Conservation (phyloP, 2,888 invertebrate species). For the Acronicta psi region DNA sequence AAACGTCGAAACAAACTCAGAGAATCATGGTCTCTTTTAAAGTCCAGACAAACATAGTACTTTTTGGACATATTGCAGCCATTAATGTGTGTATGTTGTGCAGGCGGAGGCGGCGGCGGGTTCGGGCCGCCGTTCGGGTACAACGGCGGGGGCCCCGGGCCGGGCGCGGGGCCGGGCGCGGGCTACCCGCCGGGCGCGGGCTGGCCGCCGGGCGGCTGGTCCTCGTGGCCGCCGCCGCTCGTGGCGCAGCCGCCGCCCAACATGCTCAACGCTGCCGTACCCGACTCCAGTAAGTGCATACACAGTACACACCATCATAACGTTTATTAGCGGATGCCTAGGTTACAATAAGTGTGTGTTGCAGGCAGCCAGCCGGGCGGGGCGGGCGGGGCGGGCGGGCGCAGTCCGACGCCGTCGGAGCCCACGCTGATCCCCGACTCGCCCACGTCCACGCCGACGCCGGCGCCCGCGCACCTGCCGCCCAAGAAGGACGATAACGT, state of each 20-base stretch:
- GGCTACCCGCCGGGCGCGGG: slow-evolving; percentile 21
- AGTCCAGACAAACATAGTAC: too few species aligned
- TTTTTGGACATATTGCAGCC: too few species aligned
- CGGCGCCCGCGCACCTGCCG: slow-evolving; percentile 14
- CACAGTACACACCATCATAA: too few species aligned
- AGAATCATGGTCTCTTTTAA: too few species aligned
- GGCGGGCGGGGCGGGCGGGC: neutral
- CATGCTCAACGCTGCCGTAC: slow-evolving; percentile 52
- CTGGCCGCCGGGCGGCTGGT: slow-evolving; percentile 64
- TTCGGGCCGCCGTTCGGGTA: neutral
- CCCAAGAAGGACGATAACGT: slow-evolving; percentile 57
- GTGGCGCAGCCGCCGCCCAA: slow-evolving; percentile 75
- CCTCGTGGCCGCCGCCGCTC: slow-evolving; percentile 77
- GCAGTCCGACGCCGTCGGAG: slow-evolving; percentile 9
- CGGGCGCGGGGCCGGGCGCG: slow-evolving; percentile 1
- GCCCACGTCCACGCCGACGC: slow-evolving; percentile 33
- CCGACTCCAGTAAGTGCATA: slow-evolving; percentile 70
- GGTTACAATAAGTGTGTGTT: too few species aligned
- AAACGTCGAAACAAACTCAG: too few species aligned
- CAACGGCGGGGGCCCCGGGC: neutral
- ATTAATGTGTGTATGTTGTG: too few species aligned
- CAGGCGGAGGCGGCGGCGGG: neutral
- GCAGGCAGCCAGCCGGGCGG: neutral
- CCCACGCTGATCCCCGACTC: slow-evolving; percentile 55
- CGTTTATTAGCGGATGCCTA: too few species aligned